These are phyloP conservation scores for Plagiodera versicolora DNA, from an alignment of 2,888 invertebrate species.

Conservation along the genomic window DNA sequence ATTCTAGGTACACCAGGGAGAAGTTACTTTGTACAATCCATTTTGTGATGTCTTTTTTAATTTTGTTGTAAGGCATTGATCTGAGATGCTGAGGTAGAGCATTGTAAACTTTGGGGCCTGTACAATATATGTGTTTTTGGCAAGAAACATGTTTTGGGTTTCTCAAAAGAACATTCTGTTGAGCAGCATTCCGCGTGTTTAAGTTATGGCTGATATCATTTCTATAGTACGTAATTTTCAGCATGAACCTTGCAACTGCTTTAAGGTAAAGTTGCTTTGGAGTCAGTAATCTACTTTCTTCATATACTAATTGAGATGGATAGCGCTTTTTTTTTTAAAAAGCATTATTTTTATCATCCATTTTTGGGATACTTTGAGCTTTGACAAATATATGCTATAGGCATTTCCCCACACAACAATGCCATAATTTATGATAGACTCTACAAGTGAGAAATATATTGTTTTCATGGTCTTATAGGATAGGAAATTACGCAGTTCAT, in stretches of 20 bases:
- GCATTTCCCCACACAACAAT: too few species aligned
- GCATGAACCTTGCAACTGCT: neutral
- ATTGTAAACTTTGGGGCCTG: too few species aligned
- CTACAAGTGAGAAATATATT: neutral
- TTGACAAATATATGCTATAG: too few species aligned
- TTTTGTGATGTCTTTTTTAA: too few species aligned
- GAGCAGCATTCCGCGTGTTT: neutral
- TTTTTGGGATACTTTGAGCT: neutral
- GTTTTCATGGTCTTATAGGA: neutral
- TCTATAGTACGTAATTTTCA: conserved; percentile 1
- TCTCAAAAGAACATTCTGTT: neutral
- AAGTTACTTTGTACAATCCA: too few species aligned
- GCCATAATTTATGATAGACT: neutral
- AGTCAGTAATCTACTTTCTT: conserved; percentile 4
- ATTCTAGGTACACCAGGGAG: too few species aligned
- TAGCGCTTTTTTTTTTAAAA: neutral
- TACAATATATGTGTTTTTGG: neutral
- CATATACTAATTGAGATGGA: neutral
- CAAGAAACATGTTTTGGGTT: neutral
- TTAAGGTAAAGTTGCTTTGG: neutral
- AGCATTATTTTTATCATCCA: neutral
- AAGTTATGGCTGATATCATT: neutral
- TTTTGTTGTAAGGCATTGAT: too few species aligned
- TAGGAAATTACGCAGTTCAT: neutral
- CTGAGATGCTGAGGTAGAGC: too few species aligned